phyloP scores from a whole-genome alignment of 2,888 invertebrate genomes.

The Orchesella flavescens region DNA sequence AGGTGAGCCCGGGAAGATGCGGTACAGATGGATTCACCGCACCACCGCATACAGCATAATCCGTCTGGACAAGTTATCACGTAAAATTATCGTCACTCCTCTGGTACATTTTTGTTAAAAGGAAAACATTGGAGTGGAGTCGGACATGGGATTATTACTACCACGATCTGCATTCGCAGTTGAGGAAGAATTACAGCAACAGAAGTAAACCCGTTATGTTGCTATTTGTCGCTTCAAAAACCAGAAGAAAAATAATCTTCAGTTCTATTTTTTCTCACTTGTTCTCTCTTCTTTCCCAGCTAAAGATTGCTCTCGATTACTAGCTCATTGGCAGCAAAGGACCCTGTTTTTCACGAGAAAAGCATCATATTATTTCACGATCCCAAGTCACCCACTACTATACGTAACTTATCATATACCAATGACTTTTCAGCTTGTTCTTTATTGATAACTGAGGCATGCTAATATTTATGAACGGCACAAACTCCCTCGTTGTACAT shows the following conservation, averaged over 20 bases:
- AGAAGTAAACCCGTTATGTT: constrained; percentile 32
- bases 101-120: constrained; percentile 66
- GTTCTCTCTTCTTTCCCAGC: neutral
- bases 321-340: constrained; percentile 28
- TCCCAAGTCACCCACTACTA: neutral
- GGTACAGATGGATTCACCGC: constrained; percentile 71
- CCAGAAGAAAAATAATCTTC: constrained; percentile 42
- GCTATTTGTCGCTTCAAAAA: constrained; percentile 42
- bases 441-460: too few species aligned
- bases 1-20: constrained; percentile 72
- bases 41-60: constrained; percentile 72
- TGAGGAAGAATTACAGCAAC: constrained; percentile 15
- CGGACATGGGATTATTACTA: constrained; percentile 38
- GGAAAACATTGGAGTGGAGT: constrained; percentile 53
- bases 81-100: constrained; percentile 70
- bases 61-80: constrained; percentile 69
- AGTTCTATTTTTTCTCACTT: constrained; percentile 4
- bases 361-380: neutral
- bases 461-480: too few species aligned
- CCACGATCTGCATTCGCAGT: constrained; percentile 51
- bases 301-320: constrained; percentile 14
- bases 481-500: neutral
- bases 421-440: too few species aligned
- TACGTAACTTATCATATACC: too few species aligned
- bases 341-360: constrained; percentile 28